Conservation (phyloP, 2,888 invertebrate genomes). For the Brachyptera putata region DNA sequence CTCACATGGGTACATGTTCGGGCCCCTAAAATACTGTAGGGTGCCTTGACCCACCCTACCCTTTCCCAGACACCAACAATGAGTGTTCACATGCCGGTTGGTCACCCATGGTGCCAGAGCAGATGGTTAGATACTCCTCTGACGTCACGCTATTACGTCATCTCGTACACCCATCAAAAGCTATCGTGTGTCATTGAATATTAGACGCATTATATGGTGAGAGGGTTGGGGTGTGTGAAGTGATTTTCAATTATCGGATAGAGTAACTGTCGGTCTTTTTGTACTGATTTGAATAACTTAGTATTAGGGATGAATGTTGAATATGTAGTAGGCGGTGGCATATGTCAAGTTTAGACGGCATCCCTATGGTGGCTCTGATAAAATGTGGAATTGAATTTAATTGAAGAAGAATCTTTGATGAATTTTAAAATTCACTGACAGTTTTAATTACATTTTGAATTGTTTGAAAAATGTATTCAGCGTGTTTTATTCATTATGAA, state of each 20-base stretch:
- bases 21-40: constrained; percentile 6
- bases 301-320: neutral
- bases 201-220: neutral
- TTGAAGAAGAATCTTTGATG: no score
- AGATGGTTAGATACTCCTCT: neutral
- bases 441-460: no score
- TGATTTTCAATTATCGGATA: neutral
- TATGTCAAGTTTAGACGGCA: no score
- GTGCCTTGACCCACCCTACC: constrained; percentile 15
- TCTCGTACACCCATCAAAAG: neutral
- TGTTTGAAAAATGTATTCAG: no score
- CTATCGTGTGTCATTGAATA: constrained; percentile 6
- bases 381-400: no score
- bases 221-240: neutral
- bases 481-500: no score
- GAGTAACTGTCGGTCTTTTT: constrained; percentile 1
- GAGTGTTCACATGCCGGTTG: constrained; percentile 8
- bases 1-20: no score
- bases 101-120: constrained; percentile 3
- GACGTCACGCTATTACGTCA: constrained; percentile 6
- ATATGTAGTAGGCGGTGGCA: neutral
- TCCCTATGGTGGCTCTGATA: no score
- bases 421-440: no score
- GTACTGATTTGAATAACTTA: neutral
- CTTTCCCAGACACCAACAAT: constrained; percentile 4